Percentiles rank a stretch among this genome's conserved stretches.
Evolutionary conservation across 2,888 invertebrate genomes (phyloP).

Genomic region (Girardia tigrina): DNA sequence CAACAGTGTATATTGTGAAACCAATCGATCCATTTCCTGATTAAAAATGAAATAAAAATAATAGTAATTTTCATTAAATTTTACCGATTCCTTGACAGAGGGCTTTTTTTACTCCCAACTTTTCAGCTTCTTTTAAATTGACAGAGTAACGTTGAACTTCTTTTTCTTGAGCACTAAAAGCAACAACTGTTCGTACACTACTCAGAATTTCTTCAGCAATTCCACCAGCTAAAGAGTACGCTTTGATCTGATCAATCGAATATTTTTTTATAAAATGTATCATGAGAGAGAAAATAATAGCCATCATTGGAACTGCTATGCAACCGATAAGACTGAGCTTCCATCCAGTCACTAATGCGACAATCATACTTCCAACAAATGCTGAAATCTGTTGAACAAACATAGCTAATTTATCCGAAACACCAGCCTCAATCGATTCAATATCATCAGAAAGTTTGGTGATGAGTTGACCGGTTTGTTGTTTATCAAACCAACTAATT

Average conservation of each 20-base stretch:
- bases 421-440: background rate
- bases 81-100: background rate
- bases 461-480: conserved; percentile 10
- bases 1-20: background rate
- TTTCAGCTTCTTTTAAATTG: background rate
- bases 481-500: conserved; percentile 18
- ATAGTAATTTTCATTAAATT: no score
- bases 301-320: background rate
- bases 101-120: background rate
- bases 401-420: background rate
- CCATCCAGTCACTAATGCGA: background rate
- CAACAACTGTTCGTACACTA: background rate
- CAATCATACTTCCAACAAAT: background rate
- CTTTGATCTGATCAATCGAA: background rate
- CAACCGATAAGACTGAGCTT: background rate
- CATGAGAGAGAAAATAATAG: background rate
- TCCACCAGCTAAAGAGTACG: background rate
- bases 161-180: conserved; percentile 3
- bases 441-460: background rate
- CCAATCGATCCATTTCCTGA: background rate
- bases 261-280: conserved; percentile 2
- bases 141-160: background rate
- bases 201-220: conserved; percentile 9
- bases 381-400: background rate
- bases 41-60: no score